A percentile compares a stretch with the other conserved stretches of the same genome.
Evolutionary conservation across 2,113 vertebrate species (phyloP).

Genomic region (Australoheros scitulus): DNA sequence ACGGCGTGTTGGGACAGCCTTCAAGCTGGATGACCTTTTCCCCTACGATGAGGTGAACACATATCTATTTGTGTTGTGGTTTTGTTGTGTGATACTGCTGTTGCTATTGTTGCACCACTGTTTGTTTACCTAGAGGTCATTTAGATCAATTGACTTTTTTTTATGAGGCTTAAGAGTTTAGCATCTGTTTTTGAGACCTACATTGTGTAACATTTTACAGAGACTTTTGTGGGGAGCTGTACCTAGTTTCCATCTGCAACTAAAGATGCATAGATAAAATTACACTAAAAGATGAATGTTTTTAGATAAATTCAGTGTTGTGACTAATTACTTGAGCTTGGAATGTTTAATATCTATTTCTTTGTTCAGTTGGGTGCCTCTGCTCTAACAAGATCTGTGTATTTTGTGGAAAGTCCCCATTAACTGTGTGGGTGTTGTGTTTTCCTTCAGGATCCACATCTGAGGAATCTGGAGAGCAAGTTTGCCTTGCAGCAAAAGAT

Average conservation of each 20-base stretch:
- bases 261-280: background rate
- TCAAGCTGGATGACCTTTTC: slow-evolving; percentile 91
- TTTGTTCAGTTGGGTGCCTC: background rate
- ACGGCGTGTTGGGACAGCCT: slow-evolving; percentile 87
- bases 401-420: slow-evolving; percentile 1
- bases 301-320: background rate
- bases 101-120: background rate
- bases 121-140: slow-evolving; percentile 16
- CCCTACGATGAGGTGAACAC: slow-evolving; percentile 85
- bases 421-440: slow-evolving; percentile 4
- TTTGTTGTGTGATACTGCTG: background rate
- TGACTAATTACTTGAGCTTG: background rate
- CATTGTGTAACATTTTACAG: background rate
- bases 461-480: slow-evolving; percentile 91
- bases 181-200: background rate
- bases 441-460: slow-evolving; percentile 84
- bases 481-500: slow-evolving; percentile 95
- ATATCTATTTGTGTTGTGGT: background rate
- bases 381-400: background rate
- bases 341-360: slow-evolving; percentile 1
- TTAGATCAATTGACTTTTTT: background rate
- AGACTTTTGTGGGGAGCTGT: background rate
- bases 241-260: background rate
- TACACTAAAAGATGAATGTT: background rate
- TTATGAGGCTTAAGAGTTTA: background rate